Base-by-base conservation (phyloP, 1,140 invertebrate genomes). In the Sycophaga agraensis region DNA sequence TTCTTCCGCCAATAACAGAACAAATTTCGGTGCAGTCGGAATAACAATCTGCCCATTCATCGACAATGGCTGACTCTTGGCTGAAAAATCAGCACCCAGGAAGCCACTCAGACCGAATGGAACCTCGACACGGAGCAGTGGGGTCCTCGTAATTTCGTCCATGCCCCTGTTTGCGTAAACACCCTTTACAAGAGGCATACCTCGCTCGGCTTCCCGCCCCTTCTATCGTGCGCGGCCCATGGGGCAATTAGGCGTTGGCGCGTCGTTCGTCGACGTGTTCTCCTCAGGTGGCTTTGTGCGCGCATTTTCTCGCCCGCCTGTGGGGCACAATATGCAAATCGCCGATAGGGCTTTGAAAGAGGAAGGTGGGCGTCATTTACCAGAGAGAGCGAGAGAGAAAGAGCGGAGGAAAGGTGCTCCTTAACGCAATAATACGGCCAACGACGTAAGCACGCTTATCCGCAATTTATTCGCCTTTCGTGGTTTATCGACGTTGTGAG, bases 121-220 rank as follows among this genome's bases (percentile, higher is more conserved):
- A n/a, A n/a, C n/a, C n/a, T n/a, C n/a, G n/a, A n/a, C n/a, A 4
- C 28, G 28, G 28, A 11, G 5, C 28, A 31, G 28, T 4, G 31
- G 4, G 22, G 49, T n/a, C 5, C 28, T 31, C 28, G 28, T 31
- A 31, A 31, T 31, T 31, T 31, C 28, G 28, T 4, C 28, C 28
- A 11, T 11, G 28, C 28, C 11, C n/a, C 7, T 22, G 49, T 53
- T 53, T 53, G 21, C 49, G 49, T 26, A 53, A 53, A 43, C 55
- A 56, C 53, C 55, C n/a, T 60, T 58, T 49, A 34, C 49, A 58
- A 42, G 28, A 19, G 48, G 60, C 54, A 42, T 24, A 54, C 19
- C n/a, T n/a, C n/a, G n/a, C n/a, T n/a, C n/a, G n/a, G n/a, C n/a
- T 6, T 31, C 28, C 28, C 28, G 28, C 5, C 11, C 28, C 28